Evolutionary conservation across 2,113 vertebrate genomes (phyloP), one percentile per base, ranked within the genome.

Genomic region (Gopherus evgoodei): DNA sequence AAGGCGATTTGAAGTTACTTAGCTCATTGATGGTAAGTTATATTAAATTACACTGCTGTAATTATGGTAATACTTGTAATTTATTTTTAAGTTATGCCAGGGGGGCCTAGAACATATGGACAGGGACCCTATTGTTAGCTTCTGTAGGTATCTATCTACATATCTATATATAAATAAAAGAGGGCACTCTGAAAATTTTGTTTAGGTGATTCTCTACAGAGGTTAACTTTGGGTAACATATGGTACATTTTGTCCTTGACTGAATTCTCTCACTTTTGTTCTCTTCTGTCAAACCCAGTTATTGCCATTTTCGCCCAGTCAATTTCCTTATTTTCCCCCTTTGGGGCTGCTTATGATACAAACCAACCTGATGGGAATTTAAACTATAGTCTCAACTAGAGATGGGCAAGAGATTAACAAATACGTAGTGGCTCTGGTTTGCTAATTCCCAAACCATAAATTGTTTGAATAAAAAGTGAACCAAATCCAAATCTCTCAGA

Each of bases 211-310:
- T 69, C 83, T 78, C 84, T 76, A 6, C 11, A 81, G 1, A 2
- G 31, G n/a, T 47, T 94, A 88, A 91, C 93, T 93, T 24, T 92
- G 44, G 93, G 59, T 0, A 25, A 87, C 89, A 56, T 0, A 1
- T 1, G 0, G 59, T 52, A 62, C 0, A 1, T 90, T 95, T 90
- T 95, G 90, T 92, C 97, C 95, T 94, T 50, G 93, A 0, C 53
- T 92, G 95, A 96, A 96, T 96, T 89, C 84, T 4, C 85, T 49
- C n/a, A 52, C 17, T 86, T 91, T 88, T 57, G 86, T 44, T 83
- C 93, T 90, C 80, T 88, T 91, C 96, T 94, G 95, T 95, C 96
- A 97, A 75, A 91, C 31, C 49, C 84, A 47, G 86, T 95, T 86
- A 95, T 22, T 59, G 84, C 84, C 86, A 95, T 84, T 86, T 57